Percentiles rank a stretch among this genome's conserved stretches.
phyloP scores from a whole-genome alignment of 2,113 vertebrate species.

The Nematolebias whitei region DNA sequence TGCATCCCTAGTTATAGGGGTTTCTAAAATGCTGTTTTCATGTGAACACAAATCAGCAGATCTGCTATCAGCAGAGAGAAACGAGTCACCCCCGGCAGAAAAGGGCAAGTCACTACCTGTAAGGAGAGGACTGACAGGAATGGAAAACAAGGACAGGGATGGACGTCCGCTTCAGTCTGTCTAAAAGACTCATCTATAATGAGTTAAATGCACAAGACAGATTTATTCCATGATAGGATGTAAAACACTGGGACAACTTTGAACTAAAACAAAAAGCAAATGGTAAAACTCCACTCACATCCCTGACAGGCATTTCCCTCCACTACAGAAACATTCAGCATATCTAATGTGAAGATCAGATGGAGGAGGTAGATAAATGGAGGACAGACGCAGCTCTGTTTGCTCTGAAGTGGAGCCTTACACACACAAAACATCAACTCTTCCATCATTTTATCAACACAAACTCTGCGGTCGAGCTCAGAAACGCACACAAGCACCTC shows the following conservation, averaged over 20 bases:
- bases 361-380: constrained; percentile 30
- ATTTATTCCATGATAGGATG: neutral
- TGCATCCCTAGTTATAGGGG: too few species aligned
- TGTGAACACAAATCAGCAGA: too few species aligned
- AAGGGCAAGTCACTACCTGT: too few species aligned
- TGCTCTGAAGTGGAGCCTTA: constrained; percentile 39
- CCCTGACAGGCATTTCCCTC: constrained; percentile 25
- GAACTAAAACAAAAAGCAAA: constrained; percentile 18
- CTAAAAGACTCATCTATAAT: too few species aligned
- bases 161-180: too few species aligned
- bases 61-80: too few species aligned
- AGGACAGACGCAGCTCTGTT: constrained; percentile 59
- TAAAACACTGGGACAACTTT: neutral
- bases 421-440: constrained; percentile 26
- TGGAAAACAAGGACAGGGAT: too few species aligned
- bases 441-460: constrained; percentile 52
- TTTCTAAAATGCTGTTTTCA: too few species aligned
- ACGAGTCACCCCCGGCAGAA: too few species aligned
- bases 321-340: constrained; percentile 29
- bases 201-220: neutral
- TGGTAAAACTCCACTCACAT: neutral
- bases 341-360: constrained; percentile 58
- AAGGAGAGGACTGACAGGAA: too few species aligned
- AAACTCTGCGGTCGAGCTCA: constrained; percentile 30
- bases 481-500: constrained; percentile 42